Percentiles rank a stretch among this genome's conserved stretches.
Conservation (phyloP, 1,140 invertebrate species). For the Sitophilus oryzae region DNA sequence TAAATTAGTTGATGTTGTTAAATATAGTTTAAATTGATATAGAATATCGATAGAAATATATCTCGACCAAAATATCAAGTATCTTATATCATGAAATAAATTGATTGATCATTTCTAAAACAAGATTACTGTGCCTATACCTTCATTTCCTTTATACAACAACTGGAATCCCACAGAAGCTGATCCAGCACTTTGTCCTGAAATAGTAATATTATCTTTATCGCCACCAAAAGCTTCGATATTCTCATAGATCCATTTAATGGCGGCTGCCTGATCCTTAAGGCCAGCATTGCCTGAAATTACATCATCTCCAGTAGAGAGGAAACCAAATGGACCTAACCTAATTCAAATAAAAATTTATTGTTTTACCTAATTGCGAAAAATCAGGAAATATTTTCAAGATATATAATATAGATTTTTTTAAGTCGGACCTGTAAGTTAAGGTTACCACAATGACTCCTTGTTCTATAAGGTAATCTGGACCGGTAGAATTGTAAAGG, state of each 20-base stretch:
- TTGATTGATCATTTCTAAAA: too few relatives aligned
- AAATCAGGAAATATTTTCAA: too few relatives aligned
- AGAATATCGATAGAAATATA: too few relatives aligned
- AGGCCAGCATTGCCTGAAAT: conserved; percentile 14
- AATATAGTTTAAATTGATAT: neutral
- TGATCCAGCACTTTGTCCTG: conserved; percentile 11
- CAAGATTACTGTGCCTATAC: neutral
- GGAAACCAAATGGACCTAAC: conserved; percentile 12
- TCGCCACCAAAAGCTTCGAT: conserved; percentile 11
- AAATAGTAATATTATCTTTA: conserved; percentile 2
- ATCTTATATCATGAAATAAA: too few relatives aligned
- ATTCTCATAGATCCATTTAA: conserved; percentile 12
- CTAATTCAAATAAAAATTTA: neutral
- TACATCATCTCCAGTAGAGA: conserved; percentile 10
- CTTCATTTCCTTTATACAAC: conserved; percentile 8
- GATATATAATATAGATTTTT: too few relatives aligned
- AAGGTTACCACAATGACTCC: conserved; percentile 22
- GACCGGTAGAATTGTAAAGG: conserved; percentile 44
- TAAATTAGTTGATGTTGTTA: too few relatives aligned
- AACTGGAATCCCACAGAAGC: conserved; percentile 8
- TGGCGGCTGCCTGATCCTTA: conserved; percentile 14
- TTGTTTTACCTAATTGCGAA: neutral
- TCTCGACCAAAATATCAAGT: too few relatives aligned
- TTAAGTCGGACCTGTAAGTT: conserved; percentile 13
- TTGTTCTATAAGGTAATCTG: conserved; percentile 21